Evolutionary conservation across 2,113 vertebrate species (phyloP).

Genomic region (Emberiza fucata): DNA sequence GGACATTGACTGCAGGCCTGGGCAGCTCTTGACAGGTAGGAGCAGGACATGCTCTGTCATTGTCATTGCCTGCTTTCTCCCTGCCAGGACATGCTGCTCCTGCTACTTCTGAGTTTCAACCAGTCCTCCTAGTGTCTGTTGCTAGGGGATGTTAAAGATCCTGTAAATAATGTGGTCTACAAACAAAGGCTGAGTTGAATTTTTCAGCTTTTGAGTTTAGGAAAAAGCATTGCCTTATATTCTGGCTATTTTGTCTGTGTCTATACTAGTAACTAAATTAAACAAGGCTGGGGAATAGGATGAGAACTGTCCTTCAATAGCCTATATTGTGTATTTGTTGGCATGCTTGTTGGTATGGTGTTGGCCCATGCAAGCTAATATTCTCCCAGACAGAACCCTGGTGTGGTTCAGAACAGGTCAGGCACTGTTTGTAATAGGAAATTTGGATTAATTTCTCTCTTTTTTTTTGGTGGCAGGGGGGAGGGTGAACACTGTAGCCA

Average conservation of each 20-base stretch:
- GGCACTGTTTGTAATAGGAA: neutral
- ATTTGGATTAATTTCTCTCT: neutral
- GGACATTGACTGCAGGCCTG: neutral
- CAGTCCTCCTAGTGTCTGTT: neutral
- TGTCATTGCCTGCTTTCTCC: neutral
- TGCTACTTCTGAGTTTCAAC: neutral
- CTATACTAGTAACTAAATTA: neutral
- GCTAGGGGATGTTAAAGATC: neutral
- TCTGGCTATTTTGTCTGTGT: neutral
- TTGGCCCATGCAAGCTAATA: neutral
- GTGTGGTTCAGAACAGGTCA: slow-evolving; percentile 10
- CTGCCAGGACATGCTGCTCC: rapidly evolving
- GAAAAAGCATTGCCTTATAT: slow-evolving; percentile 3
- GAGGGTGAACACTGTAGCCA: neutral
- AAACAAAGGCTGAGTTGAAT: neutral
- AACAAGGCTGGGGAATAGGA: neutral
- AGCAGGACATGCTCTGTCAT: neutral
- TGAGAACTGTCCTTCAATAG: neutral
- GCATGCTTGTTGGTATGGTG: neutral
- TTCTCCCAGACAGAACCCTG: neutral
- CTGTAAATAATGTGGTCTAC: neutral
- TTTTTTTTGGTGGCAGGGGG: neutral
- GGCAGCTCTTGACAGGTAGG: neutral
- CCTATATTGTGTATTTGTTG: neutral
- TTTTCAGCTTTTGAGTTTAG: neutral